These are phyloP conservation scores for Xanthorhoe spadicearia DNA, from an alignment of 2,888 invertebrate genomes.

Conservation along the genomic window DNA sequence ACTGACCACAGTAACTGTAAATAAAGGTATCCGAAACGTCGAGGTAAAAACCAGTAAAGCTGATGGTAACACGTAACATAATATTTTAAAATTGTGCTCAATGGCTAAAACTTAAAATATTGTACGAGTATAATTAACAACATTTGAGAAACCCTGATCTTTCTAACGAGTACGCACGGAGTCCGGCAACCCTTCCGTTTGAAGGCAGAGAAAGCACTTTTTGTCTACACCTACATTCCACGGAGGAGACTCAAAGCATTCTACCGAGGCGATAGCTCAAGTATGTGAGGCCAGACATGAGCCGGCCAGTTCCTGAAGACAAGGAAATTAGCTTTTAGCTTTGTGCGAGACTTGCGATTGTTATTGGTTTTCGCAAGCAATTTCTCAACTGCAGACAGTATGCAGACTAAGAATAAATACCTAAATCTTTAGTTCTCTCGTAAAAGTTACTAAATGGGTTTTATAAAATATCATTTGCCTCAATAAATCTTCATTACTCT, in stretches of 20 bases:
- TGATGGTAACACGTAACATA: too few relatives aligned
- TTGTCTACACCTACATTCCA: conserved; percentile 77
- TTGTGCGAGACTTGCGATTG: neutral
- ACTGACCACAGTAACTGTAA: too few relatives aligned
- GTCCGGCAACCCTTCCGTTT: conserved; percentile 75
- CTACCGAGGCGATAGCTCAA: conserved; percentile 55
- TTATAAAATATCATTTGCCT: too few relatives aligned
- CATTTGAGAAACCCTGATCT: conserved; percentile 55
- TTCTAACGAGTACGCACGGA: conserved; percentile 68
- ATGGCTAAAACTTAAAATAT: too few relatives aligned
- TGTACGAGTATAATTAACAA: neutral
- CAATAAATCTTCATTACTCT: neutral
- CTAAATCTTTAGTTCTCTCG: neutral
- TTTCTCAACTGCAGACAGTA: too few relatives aligned
- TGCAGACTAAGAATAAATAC: too few relatives aligned
- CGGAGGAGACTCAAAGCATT: conserved; percentile 67
- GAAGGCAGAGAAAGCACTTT: conserved; percentile 70
- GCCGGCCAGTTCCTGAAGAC: conserved; percentile 3
- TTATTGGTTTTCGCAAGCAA: too few relatives aligned
- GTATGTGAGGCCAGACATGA: conserved; percentile 41
- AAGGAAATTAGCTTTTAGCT: neutral
- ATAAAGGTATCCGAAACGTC: too few relatives aligned
- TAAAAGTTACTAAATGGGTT: conserved; percentile 31
- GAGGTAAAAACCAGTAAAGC: too few relatives aligned
- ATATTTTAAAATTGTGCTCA: too few relatives aligned